Base-by-base conservation (phyloP, 2,888 invertebrate species). In the Mythimna pallens region DNA sequence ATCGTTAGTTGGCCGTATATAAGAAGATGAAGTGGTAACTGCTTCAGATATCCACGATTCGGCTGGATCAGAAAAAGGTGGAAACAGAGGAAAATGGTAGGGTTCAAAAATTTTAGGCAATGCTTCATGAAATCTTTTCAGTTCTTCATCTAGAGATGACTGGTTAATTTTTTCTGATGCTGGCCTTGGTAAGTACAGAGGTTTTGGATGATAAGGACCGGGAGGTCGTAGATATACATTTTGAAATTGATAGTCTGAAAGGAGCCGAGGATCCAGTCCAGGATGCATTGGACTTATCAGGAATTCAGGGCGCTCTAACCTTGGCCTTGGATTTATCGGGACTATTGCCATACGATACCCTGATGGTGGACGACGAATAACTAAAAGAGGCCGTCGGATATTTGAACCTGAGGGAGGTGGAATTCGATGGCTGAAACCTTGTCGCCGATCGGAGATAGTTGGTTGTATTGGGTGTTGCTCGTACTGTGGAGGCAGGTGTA, bases 141-240 rank as follows among this genome's bases (percentile, higher is more conserved):
- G 0, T 40, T 61, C 40, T 40, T 14, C 8, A 3, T 40, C 22
- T 1, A 61, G 14, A 61, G 3, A 5, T 2, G 36, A n/a, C 40
- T 40, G 40, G 22, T 40, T 61, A 1, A 14, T 8, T 14, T 22
- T 8, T 22, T 40, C 3, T 22, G 8, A n/a, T 12, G n/a, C 3
- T n/a, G 36, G 8, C 22, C 59, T 22, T 34, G 25, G n/a, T 20
- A 4, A 5, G 20, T 25, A 9, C 12, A 3, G 12, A 43, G 14
- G 6, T 12, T 6, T 25, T 9, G 12, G 0, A 7, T 22, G 10
- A 25, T 47, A 22, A 20, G 5, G 25, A 8, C 3, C 14, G 14
- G 20, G n/a, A 8, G 52, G 54, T 54, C 9, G 40, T 0, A 70
- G 40, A 54, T 70, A 70, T 17, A 54, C 9, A 40, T 69, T 70